Conservation (phyloP, 2,113 vertebrate genomes). For the Epinephelus cyanopodus region DNA sequence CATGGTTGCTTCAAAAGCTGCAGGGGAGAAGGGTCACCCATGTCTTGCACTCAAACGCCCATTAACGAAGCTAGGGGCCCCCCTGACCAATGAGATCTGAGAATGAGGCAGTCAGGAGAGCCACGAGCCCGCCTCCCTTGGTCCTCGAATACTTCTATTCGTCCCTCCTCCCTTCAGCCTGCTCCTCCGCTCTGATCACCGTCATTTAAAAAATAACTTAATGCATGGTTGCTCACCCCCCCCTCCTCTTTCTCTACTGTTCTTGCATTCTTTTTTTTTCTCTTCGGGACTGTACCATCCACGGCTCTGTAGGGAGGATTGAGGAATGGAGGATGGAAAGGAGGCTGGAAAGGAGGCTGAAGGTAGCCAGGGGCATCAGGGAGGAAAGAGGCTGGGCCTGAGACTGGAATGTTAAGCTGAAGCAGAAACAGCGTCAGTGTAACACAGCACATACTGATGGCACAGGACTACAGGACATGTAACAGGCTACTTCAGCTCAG, state of each 20-base stretch:
- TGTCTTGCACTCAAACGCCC: conserved; percentile 48
- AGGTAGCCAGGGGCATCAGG: conserved; percentile 57
- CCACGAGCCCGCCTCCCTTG: conserved; percentile 48
- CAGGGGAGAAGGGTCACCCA: conserved; percentile 47
- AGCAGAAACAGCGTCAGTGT: conserved; percentile 36
- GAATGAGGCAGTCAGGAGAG: conserved; percentile 66
- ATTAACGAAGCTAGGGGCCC: conserved; percentile 45
- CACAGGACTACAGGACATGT: conserved; percentile 30
- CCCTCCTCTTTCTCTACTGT: conserved; percentile 39
- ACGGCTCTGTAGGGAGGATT: conserved; percentile 40
- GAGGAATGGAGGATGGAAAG: conserved; percentile 49
- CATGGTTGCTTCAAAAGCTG: conserved; percentile 64
- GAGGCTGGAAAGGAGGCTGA: conserved; percentile 60
- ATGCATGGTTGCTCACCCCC: conserved; percentile 67
- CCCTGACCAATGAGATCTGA: conserved; percentile 57
- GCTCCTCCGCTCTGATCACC: conserved; percentile 67
- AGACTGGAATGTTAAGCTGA: conserved; percentile 74
- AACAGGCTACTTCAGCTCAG: conserved; percentile 9
- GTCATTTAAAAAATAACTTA: conserved; percentile 84
- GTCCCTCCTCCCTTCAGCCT: conserved; percentile 45
- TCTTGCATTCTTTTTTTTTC: conserved; percentile 42
- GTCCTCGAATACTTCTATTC: conserved; percentile 38
- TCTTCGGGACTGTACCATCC: conserved; percentile 62
- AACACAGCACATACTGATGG: conserved; percentile 44
- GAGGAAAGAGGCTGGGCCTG: conserved; percentile 44